Evolutionary conservation across 2,113 vertebrate genomes (phyloP).

Genomic region (Nibea coibor): DNA sequence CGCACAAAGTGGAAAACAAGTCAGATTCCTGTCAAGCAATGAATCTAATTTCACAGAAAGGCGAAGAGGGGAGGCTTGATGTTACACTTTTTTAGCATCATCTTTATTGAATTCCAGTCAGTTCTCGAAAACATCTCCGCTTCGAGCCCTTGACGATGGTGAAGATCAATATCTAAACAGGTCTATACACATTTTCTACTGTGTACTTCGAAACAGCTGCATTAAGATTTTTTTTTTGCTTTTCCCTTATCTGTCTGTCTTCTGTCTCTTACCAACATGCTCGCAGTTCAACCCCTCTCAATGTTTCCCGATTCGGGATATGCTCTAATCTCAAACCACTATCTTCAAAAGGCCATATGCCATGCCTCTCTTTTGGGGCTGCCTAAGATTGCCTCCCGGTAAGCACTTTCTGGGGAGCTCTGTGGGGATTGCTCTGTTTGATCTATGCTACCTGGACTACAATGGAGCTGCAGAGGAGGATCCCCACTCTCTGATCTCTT

Average conservation of each 20-base stretch:
- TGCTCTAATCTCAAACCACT: conserved; percentile 73
- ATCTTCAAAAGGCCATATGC: conserved; percentile 81
- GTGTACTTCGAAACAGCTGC: conserved; percentile 49
- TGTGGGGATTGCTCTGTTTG: conserved; percentile 74
- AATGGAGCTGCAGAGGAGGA: conserved; percentile 71
- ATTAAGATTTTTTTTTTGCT: conserved; percentile 52
- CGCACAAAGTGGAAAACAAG: conserved; percentile 34
- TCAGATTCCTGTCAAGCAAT: conserved; percentile 32
- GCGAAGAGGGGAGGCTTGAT: not conserved
- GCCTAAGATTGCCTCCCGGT: conserved; percentile 72
- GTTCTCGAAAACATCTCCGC: conserved; percentile 36
- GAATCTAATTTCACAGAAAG: conserved; percentile 25
- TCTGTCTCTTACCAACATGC: conserved; percentile 42
- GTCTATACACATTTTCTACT: conserved; percentile 40
- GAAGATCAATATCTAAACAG: conserved; percentile 55
- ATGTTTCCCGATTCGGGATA: conserved; percentile 55
- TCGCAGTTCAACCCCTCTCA: conserved; percentile 45
- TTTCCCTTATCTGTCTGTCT: conserved; percentile 51
- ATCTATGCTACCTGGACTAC: conserved; percentile 76
- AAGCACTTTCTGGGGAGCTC: conserved; percentile 77
- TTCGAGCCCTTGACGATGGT: conserved; percentile 2
- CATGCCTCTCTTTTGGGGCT: conserved; percentile 62
- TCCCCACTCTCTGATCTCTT: conserved; percentile 73
- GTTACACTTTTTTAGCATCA: conserved; percentile 28
- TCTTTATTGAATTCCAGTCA: conserved; percentile 46